Base-by-base conservation (phyloP, 2,888 invertebrate genomes). In the Hartigia nigra region DNA sequence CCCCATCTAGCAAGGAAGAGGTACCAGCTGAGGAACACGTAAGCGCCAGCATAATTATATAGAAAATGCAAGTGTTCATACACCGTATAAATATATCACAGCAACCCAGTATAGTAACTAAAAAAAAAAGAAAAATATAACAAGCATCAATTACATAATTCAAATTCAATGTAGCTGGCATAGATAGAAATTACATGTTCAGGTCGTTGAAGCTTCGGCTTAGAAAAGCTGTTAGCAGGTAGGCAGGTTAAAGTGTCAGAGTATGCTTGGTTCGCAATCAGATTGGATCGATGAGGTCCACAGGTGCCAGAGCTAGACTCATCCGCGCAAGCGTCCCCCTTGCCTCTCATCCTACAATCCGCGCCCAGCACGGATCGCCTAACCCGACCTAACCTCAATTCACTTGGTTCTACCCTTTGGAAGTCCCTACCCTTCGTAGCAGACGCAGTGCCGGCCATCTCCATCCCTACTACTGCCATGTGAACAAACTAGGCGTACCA, bases 201-300 rank as follows among this genome's bases (percentile, higher is more conserved):
- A 55, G 55, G 23, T 55, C 55, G 23, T 55, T 5, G 55, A 14
- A 55, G 55, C 9, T 23, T 9, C 9, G 55, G 23, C 23, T 55
- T 55, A 23, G 9, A 55, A 55, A 23, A 55, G 23, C 55, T 23
- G 23, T n/a, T 74, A n/a, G 78, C 70, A n/a, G 23, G 39, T 79
- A 35, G 70, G 70, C 55, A 72, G n/a, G n/a, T 31, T 31, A 9
- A 3, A 69, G 36, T 12, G 72, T 12, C 12, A 72, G 76, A 70
- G 23, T 23, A 79, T 77, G 78, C 77, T 72, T 77, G 85, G 80
- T 83, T 81, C 80, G 80, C 78, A 69, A 86, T 83, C 83, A 81
- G 77, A 80, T 84, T 78, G 87, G 91, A 91, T 91, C 91, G 90
- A 91, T 91, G 90, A 87, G 89, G 91, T 91, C 91, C 90, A 91